Conservation (phyloP, 2,797 vertebrate species). For the Apodemus agrarius region DNA sequence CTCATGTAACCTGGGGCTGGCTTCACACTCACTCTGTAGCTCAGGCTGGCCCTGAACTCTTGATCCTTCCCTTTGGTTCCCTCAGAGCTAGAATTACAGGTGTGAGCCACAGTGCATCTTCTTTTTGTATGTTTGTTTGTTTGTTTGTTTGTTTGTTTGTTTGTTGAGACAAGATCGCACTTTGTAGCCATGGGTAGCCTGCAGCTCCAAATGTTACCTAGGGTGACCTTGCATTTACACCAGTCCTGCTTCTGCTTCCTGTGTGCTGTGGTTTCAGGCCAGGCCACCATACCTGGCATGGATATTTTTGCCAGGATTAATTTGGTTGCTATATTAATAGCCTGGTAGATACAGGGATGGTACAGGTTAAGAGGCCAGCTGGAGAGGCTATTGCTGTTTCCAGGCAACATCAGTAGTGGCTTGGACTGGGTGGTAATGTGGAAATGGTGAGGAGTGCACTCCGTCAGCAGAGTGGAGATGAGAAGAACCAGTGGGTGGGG, state of each 20-base stretch:
- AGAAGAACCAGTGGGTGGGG: background rate
- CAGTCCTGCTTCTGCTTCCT: background rate
- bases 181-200: background rate
- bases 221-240: background rate
- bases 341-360: background rate
- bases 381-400: background rate
- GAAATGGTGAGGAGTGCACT: background rate
- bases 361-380: background rate
- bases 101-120: background rate
- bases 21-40: background rate
- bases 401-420: background rate
- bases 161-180: too few species aligned
- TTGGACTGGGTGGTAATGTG: background rate
- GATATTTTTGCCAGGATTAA: conserved; percentile 6
- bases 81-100: background rate
- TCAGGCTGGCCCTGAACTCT: too few species aligned
- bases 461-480: background rate
- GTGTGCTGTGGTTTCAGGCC: background rate
- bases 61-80: background rate
- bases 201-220: background rate
- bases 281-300: background rate
- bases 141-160: too few species aligned
- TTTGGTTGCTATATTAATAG: background rate
- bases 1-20: background rate
- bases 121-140: too few species aligned